phyloP scores from a whole-genome alignment of 2,113 vertebrate species.

The Dunckerocampus dactyliophorus region DNA sequence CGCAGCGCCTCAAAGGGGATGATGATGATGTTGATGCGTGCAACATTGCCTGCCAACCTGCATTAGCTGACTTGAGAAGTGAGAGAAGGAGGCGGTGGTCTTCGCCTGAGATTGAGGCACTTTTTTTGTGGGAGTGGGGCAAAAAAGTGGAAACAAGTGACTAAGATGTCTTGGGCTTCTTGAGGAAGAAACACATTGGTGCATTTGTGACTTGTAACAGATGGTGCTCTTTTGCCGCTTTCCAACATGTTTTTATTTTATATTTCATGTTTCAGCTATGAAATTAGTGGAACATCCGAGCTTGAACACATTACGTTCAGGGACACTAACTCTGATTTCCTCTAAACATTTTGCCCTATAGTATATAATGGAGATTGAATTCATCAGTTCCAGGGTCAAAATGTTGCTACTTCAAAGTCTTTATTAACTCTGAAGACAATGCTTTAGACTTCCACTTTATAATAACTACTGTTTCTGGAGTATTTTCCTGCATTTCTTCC shows the following conservation, averaged over 20 bases:
- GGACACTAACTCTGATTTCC: too few species aligned
- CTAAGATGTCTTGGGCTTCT: not conserved
- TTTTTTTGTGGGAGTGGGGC: not conserved
- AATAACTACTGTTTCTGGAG: too few species aligned
- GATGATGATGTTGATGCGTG: slow-evolving; percentile 15
- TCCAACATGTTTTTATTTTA: not conserved
- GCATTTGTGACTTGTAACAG: too few species aligned
- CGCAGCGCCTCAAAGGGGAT: slow-evolving; percentile 19
- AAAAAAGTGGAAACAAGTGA: slow-evolving; percentile 6
- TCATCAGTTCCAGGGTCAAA: too few species aligned
- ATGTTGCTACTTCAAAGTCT: too few species aligned
- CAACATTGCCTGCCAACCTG: slow-evolving; percentile 15
- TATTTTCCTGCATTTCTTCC: too few species aligned
- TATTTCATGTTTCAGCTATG: not conserved
- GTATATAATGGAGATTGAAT: too few species aligned
- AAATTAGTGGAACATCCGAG: not conserved
- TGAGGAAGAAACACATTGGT: not conserved
- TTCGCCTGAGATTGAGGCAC: not conserved
- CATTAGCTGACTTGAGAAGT: slow-evolving; percentile 6
- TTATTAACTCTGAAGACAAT: too few species aligned
- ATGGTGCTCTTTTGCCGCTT: too few species aligned
- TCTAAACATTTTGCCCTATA: too few species aligned
- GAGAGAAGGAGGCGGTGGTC: not conserved
- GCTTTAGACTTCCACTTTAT: too few species aligned
- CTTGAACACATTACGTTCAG: not conserved